Evolutionary conservation across 2,113 vertebrate genomes (phyloP).

Genomic region (Ameiurus melas): DNA sequence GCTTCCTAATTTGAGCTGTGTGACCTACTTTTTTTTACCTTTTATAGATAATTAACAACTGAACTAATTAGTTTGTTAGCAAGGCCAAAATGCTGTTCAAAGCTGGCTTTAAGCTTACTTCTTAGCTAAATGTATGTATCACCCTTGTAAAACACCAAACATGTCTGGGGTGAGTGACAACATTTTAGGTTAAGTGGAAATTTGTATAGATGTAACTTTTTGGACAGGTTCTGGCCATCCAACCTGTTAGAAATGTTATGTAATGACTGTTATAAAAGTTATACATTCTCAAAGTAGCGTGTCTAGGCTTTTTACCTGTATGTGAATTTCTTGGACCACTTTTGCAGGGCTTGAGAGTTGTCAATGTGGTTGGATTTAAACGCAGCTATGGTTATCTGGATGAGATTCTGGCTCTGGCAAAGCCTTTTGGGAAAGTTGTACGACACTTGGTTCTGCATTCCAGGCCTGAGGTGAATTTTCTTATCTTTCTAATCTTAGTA

Average conservation of each 20-base stretch:
- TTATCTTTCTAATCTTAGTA: too few species aligned
- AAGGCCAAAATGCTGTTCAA: not conserved
- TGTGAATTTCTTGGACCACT: not conserved
- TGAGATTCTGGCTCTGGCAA: conserved; percentile 70
- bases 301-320: not conserved
- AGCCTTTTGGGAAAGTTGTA: conserved; percentile 74
- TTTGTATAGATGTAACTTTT: not conserved
- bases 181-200: not conserved
- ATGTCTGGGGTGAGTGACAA: not conserved
- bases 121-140: not conserved
- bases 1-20: not conserved
- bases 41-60: not conserved
- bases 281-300: not conserved
- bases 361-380: conserved; percentile 73
- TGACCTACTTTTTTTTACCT: not conserved
- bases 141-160: not conserved
- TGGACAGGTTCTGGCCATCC: not conserved
- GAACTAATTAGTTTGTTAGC: not conserved
- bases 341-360: conserved; percentile 71
- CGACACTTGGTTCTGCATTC: conserved; percentile 73
- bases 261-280: not conserved
- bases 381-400: conserved; percentile 68
- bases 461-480: conserved; percentile 65
- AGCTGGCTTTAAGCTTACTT: not conserved
- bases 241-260: not conserved